Evolutionary conservation across 2,888 invertebrate species (phyloP).

Genomic region (Acheta domesticus): DNA sequence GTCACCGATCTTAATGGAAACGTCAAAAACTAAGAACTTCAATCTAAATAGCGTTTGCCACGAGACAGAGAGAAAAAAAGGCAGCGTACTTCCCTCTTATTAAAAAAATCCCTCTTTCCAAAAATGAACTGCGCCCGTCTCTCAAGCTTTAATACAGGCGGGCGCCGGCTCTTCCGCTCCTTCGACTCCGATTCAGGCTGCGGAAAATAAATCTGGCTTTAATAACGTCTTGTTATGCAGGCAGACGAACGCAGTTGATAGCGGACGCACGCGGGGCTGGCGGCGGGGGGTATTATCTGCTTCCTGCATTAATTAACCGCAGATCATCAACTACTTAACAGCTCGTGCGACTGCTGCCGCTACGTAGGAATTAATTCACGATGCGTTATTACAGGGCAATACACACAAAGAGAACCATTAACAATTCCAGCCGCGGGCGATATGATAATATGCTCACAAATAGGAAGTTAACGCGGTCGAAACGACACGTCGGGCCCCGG

Average conservation of each 20-base stretch:
- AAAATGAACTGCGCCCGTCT: neutral
- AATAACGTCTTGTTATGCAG: neutral
- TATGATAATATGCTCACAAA: constrained; percentile 7
- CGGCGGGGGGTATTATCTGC: neutral
- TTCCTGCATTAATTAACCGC: constrained; percentile 4
- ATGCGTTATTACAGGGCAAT: constrained; percentile 18
- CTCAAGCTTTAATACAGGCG: neutral
- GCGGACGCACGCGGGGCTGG: neutral
- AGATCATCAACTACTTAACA: constrained; percentile 3
- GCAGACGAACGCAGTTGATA: neutral
- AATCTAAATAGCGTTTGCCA: constrained; percentile 26
- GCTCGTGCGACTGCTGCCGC: neutral
- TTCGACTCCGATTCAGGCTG: neutral
- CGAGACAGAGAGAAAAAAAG: constrained; percentile 18
- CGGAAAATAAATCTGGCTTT: neutral
- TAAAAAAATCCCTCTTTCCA: neutral
- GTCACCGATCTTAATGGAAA: constrained; percentile 29
- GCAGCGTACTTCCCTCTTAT: neutral
- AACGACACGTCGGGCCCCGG: neutral
- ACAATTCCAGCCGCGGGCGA: neutral
- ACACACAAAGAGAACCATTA: constrained; percentile 18
- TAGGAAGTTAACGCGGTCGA: neutral
- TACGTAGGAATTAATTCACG: constrained; percentile 5
- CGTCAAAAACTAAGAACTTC: constrained; percentile 29
- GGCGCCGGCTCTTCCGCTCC: neutral